Base-by-base conservation (phyloP, 2,888 invertebrate genomes). In the Drosophila paracracens region DNA sequence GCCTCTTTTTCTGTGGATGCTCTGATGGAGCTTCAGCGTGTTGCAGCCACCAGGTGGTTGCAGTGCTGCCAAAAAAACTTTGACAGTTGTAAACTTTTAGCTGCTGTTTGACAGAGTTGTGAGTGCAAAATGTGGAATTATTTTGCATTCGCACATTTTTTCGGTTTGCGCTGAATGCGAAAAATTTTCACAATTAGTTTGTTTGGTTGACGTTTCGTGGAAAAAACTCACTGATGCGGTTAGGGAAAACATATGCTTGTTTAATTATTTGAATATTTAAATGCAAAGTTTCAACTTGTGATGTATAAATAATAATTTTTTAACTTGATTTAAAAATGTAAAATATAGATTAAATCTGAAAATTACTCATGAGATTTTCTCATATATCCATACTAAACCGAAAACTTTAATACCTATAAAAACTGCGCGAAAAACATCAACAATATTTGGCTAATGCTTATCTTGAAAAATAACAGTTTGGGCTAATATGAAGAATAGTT, bases 1-100 rank as follows among this genome's bases (percentile, higher is more conserved):
- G 40, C 16, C n/a, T 18, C 10, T 54, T 36, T 18, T 25, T 18
- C 16, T 4, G 21, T 29, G 18, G 3, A 27, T 48, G 10, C 25
- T 13, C 6, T 35, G 52, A 54, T 46, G 43, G 25, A 33, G 13
- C 18, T 43, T 5, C 54, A 18, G 31, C 36, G 27, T 48, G 61
- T 58, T 69, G 66, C 46, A 46, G 46, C 57, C 67, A 61, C 38
- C 58, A 48, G 63, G 60, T 65, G 66, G 71, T 65, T 53, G 63
- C 56, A 62, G 50, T 38, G 38, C 1, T 38, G 13, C 51, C 25
- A 62, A 72, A 74, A n/a, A 8, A 46, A 64, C 81, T 81, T 77
- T 78, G 79, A 66, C 71, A 70, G 77, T 56, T 63, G 27, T 29
- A 60, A 81, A 76, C 43, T 62, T 80, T 70, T 46, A 25, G 54